Evolutionary conservation across 2,888 invertebrate genomes (phyloP).

Genomic region (Eupelmus urozonus): DNA sequence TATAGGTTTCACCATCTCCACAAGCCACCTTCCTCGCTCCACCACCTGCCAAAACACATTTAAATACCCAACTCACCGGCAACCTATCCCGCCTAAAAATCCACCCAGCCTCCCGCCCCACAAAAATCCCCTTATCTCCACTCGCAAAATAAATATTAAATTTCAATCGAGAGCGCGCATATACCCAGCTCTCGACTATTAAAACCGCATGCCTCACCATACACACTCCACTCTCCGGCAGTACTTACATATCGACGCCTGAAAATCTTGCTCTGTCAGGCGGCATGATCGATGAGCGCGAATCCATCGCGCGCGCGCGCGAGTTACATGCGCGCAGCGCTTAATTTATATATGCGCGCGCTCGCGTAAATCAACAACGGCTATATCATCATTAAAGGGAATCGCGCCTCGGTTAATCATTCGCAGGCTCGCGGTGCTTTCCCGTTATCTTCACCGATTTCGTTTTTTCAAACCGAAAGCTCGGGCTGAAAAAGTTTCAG

Average conservation of each 20-base stretch:
- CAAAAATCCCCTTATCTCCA: constrained; percentile 11
- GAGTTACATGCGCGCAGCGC: neutral
- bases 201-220: constrained; percentile 4
- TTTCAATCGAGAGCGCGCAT: constrained; percentile 28
- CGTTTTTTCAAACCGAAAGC: neutral
- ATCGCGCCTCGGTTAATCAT: constrained; percentile 34
- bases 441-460: constrained; percentile 21
- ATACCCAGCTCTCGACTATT: neutral
- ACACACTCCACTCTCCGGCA: too few species aligned
- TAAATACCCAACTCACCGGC: neutral
- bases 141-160: constrained; percentile 28
- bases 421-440: neutral
- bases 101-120: neutral
- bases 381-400: constrained; percentile 33
- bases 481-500: too few species aligned
- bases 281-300: constrained; percentile 46
- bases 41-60: neutral
- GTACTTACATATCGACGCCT: constrained; percentile 22
- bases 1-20: too few species aligned
- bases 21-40: too few species aligned
- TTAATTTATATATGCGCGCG: constrained; percentile 49
- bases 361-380: constrained; percentile 52
- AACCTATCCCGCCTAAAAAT: too few species aligned
- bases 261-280: constrained; percentile 38
- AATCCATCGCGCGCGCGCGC: constrained; percentile 32